Evolutionary conservation across 2,113 vertebrate species (phyloP), one percentile per base, ranked within the genome.

Genomic region (Gulo gulo): DNA sequence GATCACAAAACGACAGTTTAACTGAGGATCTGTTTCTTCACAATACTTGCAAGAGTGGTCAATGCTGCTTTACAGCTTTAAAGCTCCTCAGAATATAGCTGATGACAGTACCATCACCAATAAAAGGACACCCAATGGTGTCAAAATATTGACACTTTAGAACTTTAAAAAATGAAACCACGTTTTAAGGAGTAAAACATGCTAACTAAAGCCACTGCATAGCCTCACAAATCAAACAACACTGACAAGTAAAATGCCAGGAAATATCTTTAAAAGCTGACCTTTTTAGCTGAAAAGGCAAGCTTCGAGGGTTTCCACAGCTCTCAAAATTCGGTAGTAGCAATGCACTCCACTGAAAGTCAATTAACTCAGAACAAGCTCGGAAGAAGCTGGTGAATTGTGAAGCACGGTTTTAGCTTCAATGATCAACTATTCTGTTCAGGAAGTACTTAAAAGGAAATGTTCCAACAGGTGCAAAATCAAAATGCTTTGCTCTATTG

Each of bases 201-300:
- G 67, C 45, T 93, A 94, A 97, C 87, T 52, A 55, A 78, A 96
- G 78, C 45, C 39, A 67, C 76, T 42, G 34, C 24, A 36, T 8
- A 85, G 52, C 42, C 90, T 88, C 23, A 96, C 50, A 96, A 91
- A 95, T 94, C 87, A 85, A 97, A 82, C 80, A 74, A 88, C 80
- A 92, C 63, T 95, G 86, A 83, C 65, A 97, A 89, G 61, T 69
- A 96, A 98, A 97, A 98, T 67, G 71, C 76, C 94, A 97, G 86
- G 82, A 97, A 93, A 45, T 93, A 71, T 81, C 93, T 91, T 82
- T 95, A 85, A 78, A 94, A 89, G 57, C 26, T 98, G 96, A 96
- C 71, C 90, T 96, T 97, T 97, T 71, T 36, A 69, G 92, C 21
- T 95, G 88, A 67, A 97, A 88, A 96, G 61, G 45, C 39, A 83